Evolutionary conservation across 2,888 invertebrate genomes (phyloP), one percentile per base, ranked within the genome.

Genomic region (Acrobasis repandana): DNA sequence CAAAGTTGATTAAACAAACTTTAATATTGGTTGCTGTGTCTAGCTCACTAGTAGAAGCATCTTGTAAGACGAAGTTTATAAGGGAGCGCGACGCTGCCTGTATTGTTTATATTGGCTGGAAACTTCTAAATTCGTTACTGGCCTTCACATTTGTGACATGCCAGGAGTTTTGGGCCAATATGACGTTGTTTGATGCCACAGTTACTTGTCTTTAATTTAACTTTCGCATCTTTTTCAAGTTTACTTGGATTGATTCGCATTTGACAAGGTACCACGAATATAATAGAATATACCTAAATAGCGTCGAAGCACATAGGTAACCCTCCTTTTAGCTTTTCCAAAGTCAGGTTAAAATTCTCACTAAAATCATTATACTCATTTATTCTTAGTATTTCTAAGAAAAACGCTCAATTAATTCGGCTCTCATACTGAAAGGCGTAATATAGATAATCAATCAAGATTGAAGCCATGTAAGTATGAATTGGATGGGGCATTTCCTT

Each of bases 391-490:
- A 10, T 43, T 43, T 43, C 43, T 38, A 5, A 43, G 43, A 10
- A 43, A 43, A 43, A 43, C 43, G 14, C 43, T 43, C 43, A 43
- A 43, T 43, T 43, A 43, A 43, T n/a, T 28, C 43, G 43, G 14
- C 43, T 43, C 14, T 38, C 51, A 51, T 59, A 14, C 43, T 43
- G 43, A 43, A 43, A 43, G 43, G 43, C 43, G 43, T 43, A 60
- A 61, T 61, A 51, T 52, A 48, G 43, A 57, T 51, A 61, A 61
- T 61, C 61, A 61, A 61, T 61, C 61, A 61, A 51, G 33, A 43
- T 28, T 38, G 56, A 57, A 51, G 56, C 50, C 61, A 51, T 36
- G 51, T 51, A 57, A 57, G 36, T 43, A 61, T 46, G 56, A 51
- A 57, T 57, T 47, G 57, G 43, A 52, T n/a, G 43, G 28, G 46